Conservation (phyloP, 2,888 invertebrate genomes). For the Rambutsinella grinnellia region DNA sequence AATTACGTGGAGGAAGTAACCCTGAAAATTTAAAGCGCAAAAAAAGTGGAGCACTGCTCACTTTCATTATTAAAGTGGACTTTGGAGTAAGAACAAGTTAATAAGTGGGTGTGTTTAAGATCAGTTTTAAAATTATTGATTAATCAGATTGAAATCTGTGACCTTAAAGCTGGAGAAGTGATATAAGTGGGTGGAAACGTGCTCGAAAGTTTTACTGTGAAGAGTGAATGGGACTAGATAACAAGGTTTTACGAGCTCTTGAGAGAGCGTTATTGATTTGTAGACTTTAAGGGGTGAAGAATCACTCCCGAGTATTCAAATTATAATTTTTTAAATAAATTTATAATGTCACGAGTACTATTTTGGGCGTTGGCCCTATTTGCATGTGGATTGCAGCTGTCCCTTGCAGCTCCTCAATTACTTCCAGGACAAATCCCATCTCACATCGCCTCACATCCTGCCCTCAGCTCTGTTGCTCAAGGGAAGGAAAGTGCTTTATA, state of each 20-base stretch:
- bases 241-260: constrained; percentile 9
- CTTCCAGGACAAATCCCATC: constrained; percentile 36
- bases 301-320: background rate
- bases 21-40: too few relatives aligned
- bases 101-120: too few relatives aligned
- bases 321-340: background rate
- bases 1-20: constrained; percentile 35
- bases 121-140: too few relatives aligned
- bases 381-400: background rate
- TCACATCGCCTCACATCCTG: constrained; percentile 41
- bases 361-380: background rate
- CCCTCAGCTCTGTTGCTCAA: constrained; percentile 33
- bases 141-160: constrained; percentile 11
- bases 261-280: background rate
- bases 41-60: too few relatives aligned
- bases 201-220: constrained; percentile 8
- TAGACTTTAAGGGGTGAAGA: background rate
- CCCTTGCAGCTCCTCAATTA: constrained; percentile 13
- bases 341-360: background rate
- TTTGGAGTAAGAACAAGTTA: too few relatives aligned
- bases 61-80: too few relatives aligned
- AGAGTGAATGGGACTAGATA: constrained; percentile 15
- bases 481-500: constrained; percentile 28
- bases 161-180: constrained; percentile 4
- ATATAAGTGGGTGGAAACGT: constrained; percentile 12